Evolutionary conservation across 2,797 vertebrate genomes (phyloP), one percentile per base, ranked within the genome.

Genomic region (Streptopelia turtur): DNA sequence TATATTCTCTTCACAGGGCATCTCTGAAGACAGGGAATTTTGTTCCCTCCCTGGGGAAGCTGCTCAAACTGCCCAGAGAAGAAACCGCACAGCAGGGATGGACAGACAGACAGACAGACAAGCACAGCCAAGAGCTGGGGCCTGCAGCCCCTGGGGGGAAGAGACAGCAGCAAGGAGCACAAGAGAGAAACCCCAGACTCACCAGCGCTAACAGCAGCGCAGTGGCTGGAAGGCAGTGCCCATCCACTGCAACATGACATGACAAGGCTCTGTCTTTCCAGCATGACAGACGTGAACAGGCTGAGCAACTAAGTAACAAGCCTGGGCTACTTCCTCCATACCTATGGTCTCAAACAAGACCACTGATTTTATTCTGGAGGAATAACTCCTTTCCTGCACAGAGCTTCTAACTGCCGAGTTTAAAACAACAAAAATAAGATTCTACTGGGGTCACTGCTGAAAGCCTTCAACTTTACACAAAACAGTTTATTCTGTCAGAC

Each of bases 381-480:
- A 87, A 2, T 52, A 39, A 69, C 60, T 61, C 49, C 14, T 64
- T 76, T 61, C 59, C 79, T 64, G 55, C 53, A 80, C 37, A 83
- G 55, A 88, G 43, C 39, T 79, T 79, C 4, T 60, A 79, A 83
- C 80, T 60, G 66, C 65, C 55, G 86, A 52, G 27, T 63, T 83
- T 66, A 71, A 94, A 91, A 91, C 16, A 4, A 85, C 57, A 86
- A 90, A 94, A 77, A 35, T 23, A 94, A 86, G 21, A 69, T 70
- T 93, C 79, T 49, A 17, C 27, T 66, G 45, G 17, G 16, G n/a
- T 79, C 77, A 43, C 21, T 49, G 52, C 87, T n/a, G 30, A 92
- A 90, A 90, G 35, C 39, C 43, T 87, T 84, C 74, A 66, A 60
- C 63, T 79, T 53, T 8, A 52, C 57, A 83, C 37, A 83, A 82